These are phyloP conservation scores for Dendroctonus ponderosae DNA, from an alignment of 1,140 invertebrate species.

Conservation along the genomic window DNA sequence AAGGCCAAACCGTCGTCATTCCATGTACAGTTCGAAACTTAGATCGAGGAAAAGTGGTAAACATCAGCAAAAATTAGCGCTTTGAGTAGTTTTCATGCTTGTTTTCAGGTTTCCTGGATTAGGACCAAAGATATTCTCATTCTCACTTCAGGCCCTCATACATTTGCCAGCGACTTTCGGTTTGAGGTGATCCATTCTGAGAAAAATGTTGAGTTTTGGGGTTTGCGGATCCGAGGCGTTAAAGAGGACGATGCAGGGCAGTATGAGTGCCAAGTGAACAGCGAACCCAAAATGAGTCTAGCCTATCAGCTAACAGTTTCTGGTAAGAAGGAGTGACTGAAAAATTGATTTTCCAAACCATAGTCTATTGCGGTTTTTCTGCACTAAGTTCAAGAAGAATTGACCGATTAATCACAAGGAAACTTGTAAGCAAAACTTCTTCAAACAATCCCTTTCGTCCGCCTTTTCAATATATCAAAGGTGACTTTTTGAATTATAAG, in stretches of 20 bases:
- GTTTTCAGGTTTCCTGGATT: slow-evolving; percentile 74
- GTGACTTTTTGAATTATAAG: slow-evolving; percentile 27
- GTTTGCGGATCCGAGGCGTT: slow-evolving; percentile 83
- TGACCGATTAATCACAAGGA: too few relatives aligned
- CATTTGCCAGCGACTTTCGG: slow-evolving; percentile 71
- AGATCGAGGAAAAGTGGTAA: slow-evolving; percentile 62
- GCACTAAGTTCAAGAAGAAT: too few relatives aligned
- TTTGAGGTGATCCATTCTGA: slow-evolving; percentile 59
- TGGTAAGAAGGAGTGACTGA: slow-evolving; percentile 15
- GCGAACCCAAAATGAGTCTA: slow-evolving; percentile 82
- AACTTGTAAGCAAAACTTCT: too few relatives aligned
- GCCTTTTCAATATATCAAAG: slow-evolving; percentile 21
- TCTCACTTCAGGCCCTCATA: slow-evolving; percentile 64
- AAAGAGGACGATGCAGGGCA: slow-evolving; percentile 81
- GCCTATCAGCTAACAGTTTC: slow-evolving; percentile 61
- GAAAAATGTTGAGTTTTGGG: slow-evolving; percentile 66
- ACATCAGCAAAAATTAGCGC: slow-evolving; percentile 38
- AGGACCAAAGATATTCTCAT: slow-evolving; percentile 71
- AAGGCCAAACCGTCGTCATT: slow-evolving; percentile 60
- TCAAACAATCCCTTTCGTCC: not conserved
- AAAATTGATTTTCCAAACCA: not conserved
- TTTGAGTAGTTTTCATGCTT: slow-evolving; percentile 4
- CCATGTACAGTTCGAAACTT: slow-evolving; percentile 62
- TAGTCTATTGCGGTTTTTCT: too few relatives aligned
- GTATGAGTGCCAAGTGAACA: slow-evolving; percentile 85